Conservation (phyloP, 2,888 invertebrate species). For the Tholera decimalis region DNA sequence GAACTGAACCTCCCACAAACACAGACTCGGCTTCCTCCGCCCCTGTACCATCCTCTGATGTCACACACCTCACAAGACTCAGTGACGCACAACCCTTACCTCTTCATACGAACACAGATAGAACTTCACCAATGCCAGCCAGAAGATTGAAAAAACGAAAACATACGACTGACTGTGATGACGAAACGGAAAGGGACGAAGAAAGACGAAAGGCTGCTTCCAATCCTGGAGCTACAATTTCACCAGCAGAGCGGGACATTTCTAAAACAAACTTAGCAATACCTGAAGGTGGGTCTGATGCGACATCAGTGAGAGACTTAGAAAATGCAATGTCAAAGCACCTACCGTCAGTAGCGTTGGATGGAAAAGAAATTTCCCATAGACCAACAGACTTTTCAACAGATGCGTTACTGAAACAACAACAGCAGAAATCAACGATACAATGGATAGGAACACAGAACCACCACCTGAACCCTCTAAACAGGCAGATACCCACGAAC, state of each 20-base stretch:
- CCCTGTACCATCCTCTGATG: conserved; percentile 85
- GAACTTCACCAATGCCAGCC: conserved; percentile 92
- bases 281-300: conserved; percentile 84
- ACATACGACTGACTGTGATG: conserved; percentile 86
- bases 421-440: conserved; percentile 95
- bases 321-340: conserved; percentile 99
- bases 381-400: conserved; percentile 97
- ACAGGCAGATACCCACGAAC: conserved; percentile 91
- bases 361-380: conserved; percentile 91
- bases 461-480: conserved; percentile 91
- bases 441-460: conserved; percentile 98
- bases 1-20: conserved; percentile 84
- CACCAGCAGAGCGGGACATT: conserved; percentile 86
- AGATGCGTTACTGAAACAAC: conserved; percentile 95
- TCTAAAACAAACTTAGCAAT: conserved; percentile 83
- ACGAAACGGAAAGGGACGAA: conserved; percentile 86
- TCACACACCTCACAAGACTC: conserved; percentile 86
- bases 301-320: conserved; percentile 96
- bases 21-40: conserved; percentile 84
- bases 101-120: conserved; percentile 83
- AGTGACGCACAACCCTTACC: conserved; percentile 86
- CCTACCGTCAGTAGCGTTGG: conserved; percentile 92
- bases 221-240: conserved; percentile 84
- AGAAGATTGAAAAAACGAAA: conserved; percentile 91
- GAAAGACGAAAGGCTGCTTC: conserved; percentile 87